Evolutionary conservation across 2,113 vertebrate genomes (phyloP), one percentile per base, ranked within the genome.

Genomic region (Larimichthys crocea): DNA sequence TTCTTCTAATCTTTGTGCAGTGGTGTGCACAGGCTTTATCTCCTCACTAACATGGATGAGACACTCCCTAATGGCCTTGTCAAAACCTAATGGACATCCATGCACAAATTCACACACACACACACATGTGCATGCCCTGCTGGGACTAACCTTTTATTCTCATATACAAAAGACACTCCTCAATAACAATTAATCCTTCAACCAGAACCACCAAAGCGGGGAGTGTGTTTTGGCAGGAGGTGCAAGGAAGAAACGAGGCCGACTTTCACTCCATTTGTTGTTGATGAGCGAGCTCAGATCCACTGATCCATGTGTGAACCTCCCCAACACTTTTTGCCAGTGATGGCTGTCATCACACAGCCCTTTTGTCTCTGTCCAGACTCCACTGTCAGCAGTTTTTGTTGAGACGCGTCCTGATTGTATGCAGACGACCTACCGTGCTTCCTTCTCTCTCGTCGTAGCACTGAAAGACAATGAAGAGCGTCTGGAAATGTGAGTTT

Each of bases 221-320:
- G 92, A 92, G 92, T 82, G 80, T 85, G 84, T 88, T 93, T 87
- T 83, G 70, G n/a, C 76, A 80, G 49, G 49, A 66, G 64, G 66
- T 60, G 9, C 46, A 44, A 76, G 55, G 46, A 29, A 67, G 60
- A 79, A 63, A 63, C 11, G 0, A 70, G 24, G 17, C 24, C 24
- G 9, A 59, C 59, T 83, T 82, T 72, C 57, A 20, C 75, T 84
- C 60, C 11, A 19, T 55, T 78, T 52, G 55, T 12, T 35, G n/a
- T 40, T 46, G 22, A 40, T 2, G 66, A 59, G 40, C 24, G 31
- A 76, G 52, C 80, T 75, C 53, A 14, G 48, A 42, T 52, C 35
- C 82, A 26, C 63, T 84, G 80, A 69, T 65, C 70, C 78, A 42
- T 86, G 79, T 42, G 46, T 22, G 72, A 69, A 44, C 73, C 86